A percentile compares a stretch with the other conserved stretches of the same genome.
Conservation (phyloP, 1,140 invertebrate genomes). For the Globodera rostochiensis region DNA sequence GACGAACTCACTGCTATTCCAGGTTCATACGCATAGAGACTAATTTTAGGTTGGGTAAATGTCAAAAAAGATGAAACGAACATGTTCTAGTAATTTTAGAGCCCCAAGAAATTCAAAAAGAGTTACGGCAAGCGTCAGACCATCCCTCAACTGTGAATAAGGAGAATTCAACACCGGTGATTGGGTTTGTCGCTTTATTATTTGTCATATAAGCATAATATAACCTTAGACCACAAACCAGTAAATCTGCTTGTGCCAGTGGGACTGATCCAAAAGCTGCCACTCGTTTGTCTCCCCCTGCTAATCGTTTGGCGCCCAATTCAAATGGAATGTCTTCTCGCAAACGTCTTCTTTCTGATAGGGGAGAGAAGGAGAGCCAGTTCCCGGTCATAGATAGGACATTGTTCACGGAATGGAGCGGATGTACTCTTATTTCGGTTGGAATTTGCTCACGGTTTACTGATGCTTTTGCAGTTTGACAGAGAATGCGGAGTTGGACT, state of each 20-base stretch:
- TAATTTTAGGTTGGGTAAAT: constrained; percentile 2
- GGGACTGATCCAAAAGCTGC: constrained; percentile 13
- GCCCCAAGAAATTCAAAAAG: constrained; percentile 9
- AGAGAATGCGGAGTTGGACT: constrained; percentile 31
- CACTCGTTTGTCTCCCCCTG: neutral
- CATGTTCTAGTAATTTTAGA: neutral
- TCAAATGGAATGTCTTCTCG: constrained; percentile 10
- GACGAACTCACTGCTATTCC: constrained; percentile 34
- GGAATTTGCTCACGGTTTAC: neutral
- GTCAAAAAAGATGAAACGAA: constrained; percentile 21
- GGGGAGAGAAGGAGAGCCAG: constrained; percentile 36
- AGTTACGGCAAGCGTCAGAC: constrained; percentile 7
- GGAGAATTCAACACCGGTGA: constrained; percentile 19
- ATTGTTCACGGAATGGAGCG: constrained; percentile 32
- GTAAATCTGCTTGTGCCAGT: neutral
- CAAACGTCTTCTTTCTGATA: constrained; percentile 38
- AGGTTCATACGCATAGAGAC: neutral
- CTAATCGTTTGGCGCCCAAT: constrained; percentile 20
- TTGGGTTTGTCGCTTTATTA: neutral
- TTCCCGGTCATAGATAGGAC: constrained; percentile 35
- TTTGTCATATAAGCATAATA: neutral
- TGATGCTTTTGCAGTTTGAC: constrained; percentile 31
- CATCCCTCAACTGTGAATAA: constrained; percentile 15
- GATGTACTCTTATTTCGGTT: constrained; percentile 23
- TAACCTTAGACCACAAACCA: neutral